phyloP scores from a whole-genome alignment of 2,797 vertebrate genomes.

The Dermochelys coriacea region DNA sequence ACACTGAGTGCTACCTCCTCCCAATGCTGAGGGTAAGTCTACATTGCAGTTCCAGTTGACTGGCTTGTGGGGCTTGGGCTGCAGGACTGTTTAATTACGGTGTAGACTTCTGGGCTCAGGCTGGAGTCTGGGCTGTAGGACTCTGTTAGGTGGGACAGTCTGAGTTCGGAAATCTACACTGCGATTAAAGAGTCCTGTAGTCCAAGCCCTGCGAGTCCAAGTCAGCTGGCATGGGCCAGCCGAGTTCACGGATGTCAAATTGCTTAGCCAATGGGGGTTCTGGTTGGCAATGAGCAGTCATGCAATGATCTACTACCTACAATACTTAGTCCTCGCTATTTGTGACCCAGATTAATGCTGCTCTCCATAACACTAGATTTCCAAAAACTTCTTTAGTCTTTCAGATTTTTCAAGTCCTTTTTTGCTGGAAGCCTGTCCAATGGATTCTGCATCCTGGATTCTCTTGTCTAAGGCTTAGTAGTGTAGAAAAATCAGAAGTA shows the following conservation, averaged over 20 bases:
- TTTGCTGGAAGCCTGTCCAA: not conserved
- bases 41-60: too few species aligned
- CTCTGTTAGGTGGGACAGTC: too few species aligned
- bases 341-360: not conserved
- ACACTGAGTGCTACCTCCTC: not conserved
- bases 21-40: not conserved
- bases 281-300: not conserved
- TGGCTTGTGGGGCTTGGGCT: too few species aligned
- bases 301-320: not conserved
- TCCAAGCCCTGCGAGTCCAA: not conserved
- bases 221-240: not conserved
- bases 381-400: not conserved
- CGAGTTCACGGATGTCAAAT: not conserved
- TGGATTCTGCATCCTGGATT: constrained; percentile 3
- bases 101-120: too few species aligned
- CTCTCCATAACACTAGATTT: fast-evolving
- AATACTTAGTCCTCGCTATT: fast-evolving
- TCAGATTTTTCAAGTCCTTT: not conserved
- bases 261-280: not conserved
- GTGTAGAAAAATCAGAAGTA: constrained; percentile 17
- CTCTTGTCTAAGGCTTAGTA: constrained; percentile 4
- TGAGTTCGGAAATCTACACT: not conserved
- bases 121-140: too few species aligned
- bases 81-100: too few species aligned
- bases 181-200: not conserved